Base-by-base conservation (phyloP, 1,140 invertebrate species). In the Trichoplusia ni region DNA sequence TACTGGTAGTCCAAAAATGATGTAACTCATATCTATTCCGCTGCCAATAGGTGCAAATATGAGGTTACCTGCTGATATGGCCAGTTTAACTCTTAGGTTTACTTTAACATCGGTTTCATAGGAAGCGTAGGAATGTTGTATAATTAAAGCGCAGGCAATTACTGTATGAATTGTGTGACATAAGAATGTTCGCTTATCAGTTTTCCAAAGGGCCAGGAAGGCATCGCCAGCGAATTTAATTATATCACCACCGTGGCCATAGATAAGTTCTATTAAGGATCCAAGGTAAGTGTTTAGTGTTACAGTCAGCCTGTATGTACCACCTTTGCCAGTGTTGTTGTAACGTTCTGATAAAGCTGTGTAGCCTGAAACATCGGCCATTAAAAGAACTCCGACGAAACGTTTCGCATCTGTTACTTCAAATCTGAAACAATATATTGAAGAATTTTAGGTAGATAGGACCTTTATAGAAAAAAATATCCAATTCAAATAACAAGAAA, bases 171-270 rank as follows among this genome's bases (percentile, higher is more conserved):
- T 92, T 7, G 92, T 89, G 59, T 93, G 92, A 44, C 87, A 83
- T 82, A 94, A 91, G 21, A 91, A 86, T 31, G 91, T 90, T 37
- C 88, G 84, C 33, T 92, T 90, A 46, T 90, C 81, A 0, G 92
- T 81, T 62, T 94, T 94, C 93, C 93, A 94, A 66, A 93, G 90
- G 2, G 93, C 93, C 25, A 94, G 88, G 72, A 95, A 94, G 13
- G 94, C 94, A 73, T 95, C 94, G 0, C 94, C 94, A 9, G 94
- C 94, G 77, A 94, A 94, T 80, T 95, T 95, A 0, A 94, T 79
- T 25, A 95, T 91, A 67, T 95, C 94, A 0, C 94, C 94, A 18
- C 92, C 91, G 54, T 93, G 92, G 6, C 91, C 92, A 46, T 94
- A 90, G 71, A 94, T 93, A 60, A 93, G 91, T 81, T 94, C 93